A percentile compares a stretch with the other conserved stretches of the same genome.
These are phyloP conservation scores for Chloroclysta siterata DNA, from an alignment of 2,888 invertebrate genomes.

Conservation along the genomic window DNA sequence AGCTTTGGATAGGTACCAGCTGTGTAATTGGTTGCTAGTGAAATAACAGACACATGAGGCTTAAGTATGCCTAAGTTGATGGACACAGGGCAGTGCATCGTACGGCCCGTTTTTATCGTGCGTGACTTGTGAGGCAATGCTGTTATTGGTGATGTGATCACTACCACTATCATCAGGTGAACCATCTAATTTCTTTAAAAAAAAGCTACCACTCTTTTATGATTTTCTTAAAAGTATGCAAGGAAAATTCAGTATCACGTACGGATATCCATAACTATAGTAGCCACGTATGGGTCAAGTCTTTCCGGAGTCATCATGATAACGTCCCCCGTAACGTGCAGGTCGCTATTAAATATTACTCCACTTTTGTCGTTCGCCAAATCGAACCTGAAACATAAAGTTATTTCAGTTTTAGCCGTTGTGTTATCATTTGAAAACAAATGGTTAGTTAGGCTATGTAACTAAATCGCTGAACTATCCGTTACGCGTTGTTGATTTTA, in stretches of 20 bases:
- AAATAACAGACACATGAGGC: no score
- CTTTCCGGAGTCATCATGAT: constrained; percentile 60
- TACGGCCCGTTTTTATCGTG: no score
- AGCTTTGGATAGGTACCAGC: no score
- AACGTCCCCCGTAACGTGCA: constrained; percentile 71
- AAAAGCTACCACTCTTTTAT: no score
- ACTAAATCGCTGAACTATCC: background rate
- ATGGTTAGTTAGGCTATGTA: constrained; percentile 8
- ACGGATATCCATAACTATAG: constrained; percentile 76
- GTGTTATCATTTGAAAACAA: constrained; percentile 17
- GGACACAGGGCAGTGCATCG: no score
- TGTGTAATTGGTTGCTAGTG: no score
- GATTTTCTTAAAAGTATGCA: no score
- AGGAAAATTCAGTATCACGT: constrained; percentile 45
- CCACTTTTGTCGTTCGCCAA: constrained; percentile 62
- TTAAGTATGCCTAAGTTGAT: no score
- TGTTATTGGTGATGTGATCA: no score
- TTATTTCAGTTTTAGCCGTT: background rate
- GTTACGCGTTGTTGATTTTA: background rate
- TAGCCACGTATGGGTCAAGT: constrained; percentile 58
- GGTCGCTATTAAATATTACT: constrained; percentile 65
- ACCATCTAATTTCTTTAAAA: no score
- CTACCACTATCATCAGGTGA: no score
- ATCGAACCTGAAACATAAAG: constrained; percentile 57
- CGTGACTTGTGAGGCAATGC: no score